Evolutionary conservation across 1,140 invertebrate genomes (phyloP).

Genomic region (Antheraea pernyi): DNA sequence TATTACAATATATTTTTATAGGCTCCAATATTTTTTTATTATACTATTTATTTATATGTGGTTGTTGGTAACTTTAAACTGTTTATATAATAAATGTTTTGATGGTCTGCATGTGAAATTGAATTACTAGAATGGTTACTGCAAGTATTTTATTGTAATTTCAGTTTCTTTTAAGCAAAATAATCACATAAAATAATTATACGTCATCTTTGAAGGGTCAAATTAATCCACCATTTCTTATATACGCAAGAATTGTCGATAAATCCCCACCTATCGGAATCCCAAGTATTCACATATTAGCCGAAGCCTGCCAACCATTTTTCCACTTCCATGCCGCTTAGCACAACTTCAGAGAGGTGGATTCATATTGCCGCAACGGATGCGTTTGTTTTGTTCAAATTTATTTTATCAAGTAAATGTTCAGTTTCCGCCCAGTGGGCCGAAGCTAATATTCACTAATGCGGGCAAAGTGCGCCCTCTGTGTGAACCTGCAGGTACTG

Average conservation of each 20-base stretch:
- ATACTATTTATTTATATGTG: too few relatives aligned
- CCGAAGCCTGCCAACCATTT: slow-evolving; percentile 54
- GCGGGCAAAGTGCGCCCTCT: slow-evolving; percentile 48
- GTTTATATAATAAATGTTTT: too few relatives aligned
- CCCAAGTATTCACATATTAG: slow-evolving; percentile 72
- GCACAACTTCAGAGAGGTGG: slow-evolving; percentile 72
- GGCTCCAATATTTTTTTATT: too few relatives aligned
- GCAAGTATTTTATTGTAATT: too few relatives aligned
- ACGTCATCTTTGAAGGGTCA: neutral
- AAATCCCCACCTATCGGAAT: slow-evolving; percentile 53
- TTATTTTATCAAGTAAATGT: slow-evolving; percentile 78
- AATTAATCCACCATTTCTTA: neutral
- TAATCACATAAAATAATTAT: too few relatives aligned
- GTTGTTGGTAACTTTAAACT: too few relatives aligned
- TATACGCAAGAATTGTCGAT: slow-evolving; percentile 22
- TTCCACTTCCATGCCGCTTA: slow-evolving; percentile 74
- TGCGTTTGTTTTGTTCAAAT: slow-evolving; percentile 77
- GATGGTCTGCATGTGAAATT: neutral
- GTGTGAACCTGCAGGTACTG: slow-evolving; percentile 26
- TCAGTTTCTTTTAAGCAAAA: too few relatives aligned
- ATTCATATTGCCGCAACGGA: slow-evolving; percentile 73
- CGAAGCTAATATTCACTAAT: slow-evolving; percentile 63
- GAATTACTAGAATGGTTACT: neutral
- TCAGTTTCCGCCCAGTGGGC: slow-evolving; percentile 63
- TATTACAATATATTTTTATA: too few relatives aligned